phyloP scores from a whole-genome alignment of 2,888 invertebrate genomes.

The Nomada flava region DNA sequence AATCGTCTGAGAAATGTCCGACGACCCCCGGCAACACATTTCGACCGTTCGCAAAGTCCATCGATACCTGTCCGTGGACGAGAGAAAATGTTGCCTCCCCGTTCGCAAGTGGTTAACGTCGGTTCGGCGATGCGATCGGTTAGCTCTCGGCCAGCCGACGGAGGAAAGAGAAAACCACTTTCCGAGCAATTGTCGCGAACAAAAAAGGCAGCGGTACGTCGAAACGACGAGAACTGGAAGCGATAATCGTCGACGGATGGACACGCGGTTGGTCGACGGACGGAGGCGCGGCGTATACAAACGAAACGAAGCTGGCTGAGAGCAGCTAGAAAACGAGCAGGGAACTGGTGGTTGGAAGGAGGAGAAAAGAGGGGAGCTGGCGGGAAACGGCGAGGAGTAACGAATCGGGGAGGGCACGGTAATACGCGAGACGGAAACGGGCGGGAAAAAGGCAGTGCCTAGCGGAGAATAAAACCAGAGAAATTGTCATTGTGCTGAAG shows the following conservation, averaged over 20 bases:
- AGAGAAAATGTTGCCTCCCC: no score
- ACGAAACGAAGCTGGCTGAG: conserved; percentile 46
- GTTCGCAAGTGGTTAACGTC: neutral
- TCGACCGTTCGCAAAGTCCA: neutral
- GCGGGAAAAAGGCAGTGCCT: conserved; percentile 78
- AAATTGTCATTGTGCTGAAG: conserved; percentile 84
- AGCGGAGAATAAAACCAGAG: conserved; percentile 83
- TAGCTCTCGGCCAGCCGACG: neutral
- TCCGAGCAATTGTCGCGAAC: conserved; percentile 77
- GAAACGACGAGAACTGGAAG: conserved; percentile 63
- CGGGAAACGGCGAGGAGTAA: conserved; percentile 39
- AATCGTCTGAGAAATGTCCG: neutral
- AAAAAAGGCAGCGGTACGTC: conserved; percentile 67
- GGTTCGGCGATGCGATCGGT: conserved; percentile 14
- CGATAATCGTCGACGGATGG: conserved; percentile 72
- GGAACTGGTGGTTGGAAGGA: conserved; percentile 4
- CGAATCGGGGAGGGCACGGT: conserved; percentile 53
- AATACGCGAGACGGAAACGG: conserved; percentile 74
- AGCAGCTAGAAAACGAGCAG: conserved; percentile 49
- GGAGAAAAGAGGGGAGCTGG: neutral
- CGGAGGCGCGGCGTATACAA: conserved; percentile 55
- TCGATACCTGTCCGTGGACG: no score
- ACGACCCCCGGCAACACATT: neutral
- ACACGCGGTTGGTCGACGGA: conserved; percentile 53
- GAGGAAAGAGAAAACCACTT: conserved; percentile 64